Conservation (phyloP, 1,140 invertebrate genomes). For the Drosophila elegans region DNA sequence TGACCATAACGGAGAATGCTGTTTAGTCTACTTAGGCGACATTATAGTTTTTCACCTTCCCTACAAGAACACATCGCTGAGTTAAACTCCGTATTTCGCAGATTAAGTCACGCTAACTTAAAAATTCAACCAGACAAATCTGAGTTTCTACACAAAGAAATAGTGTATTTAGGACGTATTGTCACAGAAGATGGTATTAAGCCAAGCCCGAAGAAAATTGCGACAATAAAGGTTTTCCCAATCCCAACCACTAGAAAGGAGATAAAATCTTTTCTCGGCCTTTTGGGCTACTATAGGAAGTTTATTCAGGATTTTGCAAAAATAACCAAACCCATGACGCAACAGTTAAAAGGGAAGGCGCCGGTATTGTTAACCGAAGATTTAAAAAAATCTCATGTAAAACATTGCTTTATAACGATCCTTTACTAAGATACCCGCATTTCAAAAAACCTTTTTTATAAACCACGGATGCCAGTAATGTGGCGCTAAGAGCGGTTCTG, state of each 20-base stretch:
- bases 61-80: constrained; percentile 67
- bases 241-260: constrained; percentile 41
- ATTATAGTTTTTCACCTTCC: constrained; percentile 48
- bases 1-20: constrained; percentile 35
- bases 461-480: constrained; percentile 39
- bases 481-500: constrained; percentile 44
- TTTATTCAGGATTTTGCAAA: constrained; percentile 23
- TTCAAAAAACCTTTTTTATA: constrained; percentile 49
- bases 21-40: constrained; percentile 53
- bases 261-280: constrained; percentile 56
- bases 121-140: neutral
- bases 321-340: constrained; percentile 34
- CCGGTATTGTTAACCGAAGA: neutral
- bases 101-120: neutral
- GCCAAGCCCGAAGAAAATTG: constrained; percentile 43
- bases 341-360: constrained; percentile 16
- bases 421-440: constrained; percentile 43
- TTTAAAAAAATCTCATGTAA: constrained; percentile 23
- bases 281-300: constrained; percentile 39
- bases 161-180: constrained; percentile 58
- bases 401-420: constrained; percentile 25
- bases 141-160: constrained; percentile 28
- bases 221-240: constrained; percentile 53
- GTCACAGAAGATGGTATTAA: constrained; percentile 56
- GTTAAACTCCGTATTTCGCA: constrained; percentile 1